Conservation (phyloP, 2,888 invertebrate genomes). For the Eristalis intricaria region DNA sequence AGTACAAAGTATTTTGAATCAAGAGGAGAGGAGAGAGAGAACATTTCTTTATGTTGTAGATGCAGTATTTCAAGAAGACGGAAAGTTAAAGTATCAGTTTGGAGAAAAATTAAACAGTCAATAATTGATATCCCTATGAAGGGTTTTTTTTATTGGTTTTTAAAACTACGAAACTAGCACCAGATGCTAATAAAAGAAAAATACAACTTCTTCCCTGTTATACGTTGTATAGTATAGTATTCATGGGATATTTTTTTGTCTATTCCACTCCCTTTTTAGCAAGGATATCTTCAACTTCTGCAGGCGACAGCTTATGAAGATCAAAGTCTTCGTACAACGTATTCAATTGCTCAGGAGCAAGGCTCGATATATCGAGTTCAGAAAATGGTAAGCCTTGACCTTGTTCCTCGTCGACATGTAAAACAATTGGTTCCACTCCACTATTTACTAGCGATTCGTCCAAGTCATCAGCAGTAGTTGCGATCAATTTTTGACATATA, state of each 20-base stretch:
- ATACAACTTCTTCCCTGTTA: background rate
- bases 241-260: background rate
- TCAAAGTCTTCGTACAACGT: background rate
- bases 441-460: background rate
- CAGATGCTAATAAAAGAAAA: background rate
- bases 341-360: background rate
- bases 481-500: background rate
- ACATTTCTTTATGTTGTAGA: too few species aligned
- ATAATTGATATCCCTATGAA: too few species aligned
- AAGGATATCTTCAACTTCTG: background rate
- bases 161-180: background rate
- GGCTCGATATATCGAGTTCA: background rate
- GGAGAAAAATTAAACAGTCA: too few species aligned
- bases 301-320: background rate
- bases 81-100: background rate
- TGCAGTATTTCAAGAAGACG: too few species aligned
- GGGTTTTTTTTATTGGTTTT: background rate
- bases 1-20: too few species aligned
- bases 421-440: slow-evolving; percentile 10
- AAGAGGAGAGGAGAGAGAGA: too few species aligned
- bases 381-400: background rate
- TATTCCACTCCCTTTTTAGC: background rate
- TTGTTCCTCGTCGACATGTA: slow-evolving; percentile 11
- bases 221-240: background rate
- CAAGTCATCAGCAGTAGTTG: background rate